phyloP scores from a whole-genome alignment of 2,113 vertebrate species.

The Oxyruncus cristatus region DNA sequence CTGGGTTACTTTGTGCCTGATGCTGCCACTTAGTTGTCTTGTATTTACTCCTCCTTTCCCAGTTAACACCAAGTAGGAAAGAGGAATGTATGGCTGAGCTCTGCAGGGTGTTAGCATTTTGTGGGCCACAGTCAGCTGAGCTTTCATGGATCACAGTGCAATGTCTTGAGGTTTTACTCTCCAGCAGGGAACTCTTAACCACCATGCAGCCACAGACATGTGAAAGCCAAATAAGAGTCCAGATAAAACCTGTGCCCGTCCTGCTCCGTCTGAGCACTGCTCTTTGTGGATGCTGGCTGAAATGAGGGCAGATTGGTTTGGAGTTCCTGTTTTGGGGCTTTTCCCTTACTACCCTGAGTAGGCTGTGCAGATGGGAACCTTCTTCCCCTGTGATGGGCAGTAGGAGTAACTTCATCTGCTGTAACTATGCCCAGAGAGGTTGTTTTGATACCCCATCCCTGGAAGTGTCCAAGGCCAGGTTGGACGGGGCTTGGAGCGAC shows the following conservation, averaged over 20 bases:
- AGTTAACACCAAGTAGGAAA: neutral
- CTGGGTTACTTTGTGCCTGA: neutral
- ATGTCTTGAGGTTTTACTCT: neutral
- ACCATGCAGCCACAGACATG: neutral
- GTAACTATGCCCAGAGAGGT: neutral
- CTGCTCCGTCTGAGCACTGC: neutral
- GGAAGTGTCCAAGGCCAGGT: neutral
- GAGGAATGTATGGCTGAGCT: neutral
- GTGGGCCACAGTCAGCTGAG: neutral
- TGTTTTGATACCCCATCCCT: neutral
- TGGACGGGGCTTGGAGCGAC: neutral
- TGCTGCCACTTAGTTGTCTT: neutral
- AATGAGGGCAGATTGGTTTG: neutral
- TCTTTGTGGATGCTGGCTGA: neutral
- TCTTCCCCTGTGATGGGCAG: neutral
- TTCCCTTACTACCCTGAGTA: neutral
- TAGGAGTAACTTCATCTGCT: neutral
- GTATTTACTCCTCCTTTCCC: neutral
- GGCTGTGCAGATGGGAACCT: neutral
- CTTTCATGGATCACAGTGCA: neutral
- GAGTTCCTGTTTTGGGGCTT: neutral
- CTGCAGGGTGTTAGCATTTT: neutral
- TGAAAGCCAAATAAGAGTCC: neutral
- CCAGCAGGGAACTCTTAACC: neutral
- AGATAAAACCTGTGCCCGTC: neutral